Evolutionary conservation across 30 jellyfish, hydroid and myxozoan genomes (phyloP), one percentile per base, ranked within the genome.

Genomic region (Euphysa ruthae): DNA sequence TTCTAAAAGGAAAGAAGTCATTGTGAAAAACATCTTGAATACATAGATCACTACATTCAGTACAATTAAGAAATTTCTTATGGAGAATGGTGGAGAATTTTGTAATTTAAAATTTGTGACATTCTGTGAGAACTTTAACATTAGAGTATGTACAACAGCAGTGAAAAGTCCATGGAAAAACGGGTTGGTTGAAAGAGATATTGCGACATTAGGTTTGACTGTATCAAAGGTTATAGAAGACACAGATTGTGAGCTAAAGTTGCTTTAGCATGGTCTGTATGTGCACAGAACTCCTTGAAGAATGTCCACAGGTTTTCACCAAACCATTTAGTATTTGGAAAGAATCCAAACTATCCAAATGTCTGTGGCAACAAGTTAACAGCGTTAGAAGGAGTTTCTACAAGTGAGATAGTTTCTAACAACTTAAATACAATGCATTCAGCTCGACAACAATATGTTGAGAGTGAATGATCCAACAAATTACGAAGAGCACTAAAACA

Each of bases 261-360:
- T 28, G 61, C 49, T 21, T 25, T 28, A 18, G 73, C 73, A 25
- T 66, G 75, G 75, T 55, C 79, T 31, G 57, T 63, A 8, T 54
- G 82, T 77, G 91, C 82, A 1, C 64, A 63, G 65, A 77, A 65
- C 66, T 66, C 91, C 16, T 42, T 77, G 52, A 55, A 29, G n/a
- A 66, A 52, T 38, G 49, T 21, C 14, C 55, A 73, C 33, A 79
- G 93, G 19, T 78, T 12, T 49, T 24, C 44, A 32, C 63, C 93
- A 27, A 66, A 69, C 43, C 50, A 29, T 71, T 32, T 78, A 7
- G 84, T 66, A 30, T 72, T 63, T 63, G 91, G 75, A 4, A 76
- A 44, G 31, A 76, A 63, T 42, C 70, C 69, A 49, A 78, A 69
- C 73, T 26, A 20, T 25, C 93, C 86, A 8, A 49, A 74, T 51